A percentile compares a stretch with the other conserved stretches of the same genome.
Conservation (phyloP, 2,888 invertebrate species). For the Elaeidobius kamerunicus region DNA sequence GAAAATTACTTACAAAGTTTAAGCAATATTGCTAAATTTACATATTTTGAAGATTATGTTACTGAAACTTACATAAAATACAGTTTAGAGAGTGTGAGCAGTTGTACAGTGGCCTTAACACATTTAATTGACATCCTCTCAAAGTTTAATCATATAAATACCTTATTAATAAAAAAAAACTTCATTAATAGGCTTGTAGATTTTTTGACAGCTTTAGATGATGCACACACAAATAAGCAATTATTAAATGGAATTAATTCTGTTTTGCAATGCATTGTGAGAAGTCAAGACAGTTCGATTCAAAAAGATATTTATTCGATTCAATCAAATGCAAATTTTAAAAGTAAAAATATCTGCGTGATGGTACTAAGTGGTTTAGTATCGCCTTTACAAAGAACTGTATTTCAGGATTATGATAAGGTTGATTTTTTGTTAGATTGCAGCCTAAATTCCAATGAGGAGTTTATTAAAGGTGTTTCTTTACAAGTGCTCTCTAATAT, state of each 20-base stretch:
- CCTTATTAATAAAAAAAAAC: slow-evolving; percentile 48
- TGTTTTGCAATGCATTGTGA: slow-evolving; percentile 39
- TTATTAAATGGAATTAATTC: slow-evolving; percentile 19
- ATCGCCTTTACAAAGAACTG: slow-evolving; percentile 10
- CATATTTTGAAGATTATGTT: slow-evolving; percentile 52
- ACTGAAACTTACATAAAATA: slow-evolving; percentile 33
- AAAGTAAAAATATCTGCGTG: slow-evolving; percentile 7
- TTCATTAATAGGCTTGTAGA: slow-evolving; percentile 49
- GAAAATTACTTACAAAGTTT: slow-evolving; percentile 48
- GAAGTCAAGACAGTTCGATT: slow-evolving; percentile 25
- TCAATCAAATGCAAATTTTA: slow-evolving; percentile 11
- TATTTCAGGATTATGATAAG: slow-evolving; percentile 18
- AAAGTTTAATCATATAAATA: slow-evolving; percentile 41
- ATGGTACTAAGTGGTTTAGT: slow-evolving; percentile 23
- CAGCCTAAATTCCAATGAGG: slow-evolving; percentile 14
- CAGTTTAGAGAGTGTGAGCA: slow-evolving; percentile 38
- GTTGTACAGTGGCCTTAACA: slow-evolving; percentile 40
- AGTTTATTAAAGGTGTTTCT: slow-evolving; percentile 47
- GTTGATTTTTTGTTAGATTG: slow-evolving; percentile 17
- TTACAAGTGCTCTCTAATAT: slow-evolving; percentile 57
- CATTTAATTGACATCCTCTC: slow-evolving; percentile 30
- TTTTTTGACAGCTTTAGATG: slow-evolving; percentile 36
- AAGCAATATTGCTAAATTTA: slow-evolving; percentile 51
- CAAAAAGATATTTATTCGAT: slow-evolving; percentile 16
- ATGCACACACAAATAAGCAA: not conserved